A percentile compares a stretch with the other conserved stretches of the same genome.
These are phyloP conservation scores for Protaetia brevitarsis DNA, from an alignment of 1,140 invertebrate species.

Conservation along the genomic window DNA sequence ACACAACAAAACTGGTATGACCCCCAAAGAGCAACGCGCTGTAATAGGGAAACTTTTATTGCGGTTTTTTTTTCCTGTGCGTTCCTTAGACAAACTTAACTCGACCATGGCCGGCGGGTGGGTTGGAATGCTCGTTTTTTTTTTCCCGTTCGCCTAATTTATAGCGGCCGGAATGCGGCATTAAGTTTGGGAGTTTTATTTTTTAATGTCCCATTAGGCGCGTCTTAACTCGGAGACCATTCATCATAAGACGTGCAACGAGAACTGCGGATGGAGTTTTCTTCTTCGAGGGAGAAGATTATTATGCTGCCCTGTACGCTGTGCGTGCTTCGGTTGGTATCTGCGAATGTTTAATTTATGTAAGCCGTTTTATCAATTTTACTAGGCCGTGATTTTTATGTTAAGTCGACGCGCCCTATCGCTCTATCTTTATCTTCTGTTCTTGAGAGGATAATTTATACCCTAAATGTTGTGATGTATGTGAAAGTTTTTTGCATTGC, in stretches of 20 bases:
- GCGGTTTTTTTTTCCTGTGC: background rate
- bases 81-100: background rate
- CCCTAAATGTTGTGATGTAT: no score
- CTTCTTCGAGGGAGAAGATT: background rate
- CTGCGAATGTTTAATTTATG: no score
- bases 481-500: no score
- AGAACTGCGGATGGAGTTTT: background rate
- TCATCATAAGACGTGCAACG: background rate
- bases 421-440: no score
- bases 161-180: background rate
- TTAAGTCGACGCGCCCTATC: no score
- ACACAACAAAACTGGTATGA: background rate
- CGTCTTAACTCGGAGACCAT: background rate
- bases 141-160: background rate
- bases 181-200: constrained; percentile 13
- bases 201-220: constrained; percentile 16
- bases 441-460: no score
- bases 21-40: background rate
- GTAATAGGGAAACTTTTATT: constrained; percentile 17
- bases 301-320: background rate
- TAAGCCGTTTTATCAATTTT: no score
- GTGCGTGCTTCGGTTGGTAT: no score
- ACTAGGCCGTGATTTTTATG: no score
- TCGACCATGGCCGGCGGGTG: no score
- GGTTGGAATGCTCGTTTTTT: background rate